Evolutionary conservation across 2,888 invertebrate genomes (phyloP).

Genomic region (Lamellibrachia columna): DNA sequence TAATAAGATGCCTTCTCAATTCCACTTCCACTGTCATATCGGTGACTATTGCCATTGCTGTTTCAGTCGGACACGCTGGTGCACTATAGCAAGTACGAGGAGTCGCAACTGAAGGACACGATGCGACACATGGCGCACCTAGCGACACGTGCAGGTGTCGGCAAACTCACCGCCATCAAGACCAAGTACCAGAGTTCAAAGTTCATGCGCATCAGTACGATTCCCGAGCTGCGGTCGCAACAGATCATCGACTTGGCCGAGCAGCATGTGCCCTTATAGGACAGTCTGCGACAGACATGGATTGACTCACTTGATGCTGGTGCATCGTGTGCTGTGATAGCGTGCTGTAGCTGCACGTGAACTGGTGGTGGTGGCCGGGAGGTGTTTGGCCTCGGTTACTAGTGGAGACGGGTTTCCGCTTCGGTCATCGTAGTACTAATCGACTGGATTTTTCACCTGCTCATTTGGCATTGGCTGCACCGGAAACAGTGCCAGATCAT

Average conservation of each 20-base stretch:
- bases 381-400: neutral
- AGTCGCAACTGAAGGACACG: slow-evolving; percentile 76
- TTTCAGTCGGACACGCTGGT: slow-evolving; percentile 76
- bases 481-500: too few species aligned
- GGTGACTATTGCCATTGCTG: neutral
- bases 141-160: slow-evolving; percentile 75
- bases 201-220: slow-evolving; percentile 52
- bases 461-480: too few species aligned
- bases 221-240: slow-evolving; percentile 35
- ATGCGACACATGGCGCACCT: slow-evolving; percentile 77
- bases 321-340: neutral
- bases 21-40: neutral
- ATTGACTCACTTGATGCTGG: neutral
- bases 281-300: neutral
- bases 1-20: neutral
- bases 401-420: too few species aligned
- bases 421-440: neutral
- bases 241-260: neutral
- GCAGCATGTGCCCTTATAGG: neutral
- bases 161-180: slow-evolving; percentile 69
- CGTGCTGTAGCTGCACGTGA: neutral
- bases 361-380: neutral
- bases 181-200: slow-evolving; percentile 66
- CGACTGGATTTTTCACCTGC: neutral
- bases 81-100: slow-evolving; percentile 80